Evolutionary conservation across 1,140 invertebrate genomes (phyloP), one percentile per base, ranked within the genome.

Genomic region (Riptortus pedestris): DNA sequence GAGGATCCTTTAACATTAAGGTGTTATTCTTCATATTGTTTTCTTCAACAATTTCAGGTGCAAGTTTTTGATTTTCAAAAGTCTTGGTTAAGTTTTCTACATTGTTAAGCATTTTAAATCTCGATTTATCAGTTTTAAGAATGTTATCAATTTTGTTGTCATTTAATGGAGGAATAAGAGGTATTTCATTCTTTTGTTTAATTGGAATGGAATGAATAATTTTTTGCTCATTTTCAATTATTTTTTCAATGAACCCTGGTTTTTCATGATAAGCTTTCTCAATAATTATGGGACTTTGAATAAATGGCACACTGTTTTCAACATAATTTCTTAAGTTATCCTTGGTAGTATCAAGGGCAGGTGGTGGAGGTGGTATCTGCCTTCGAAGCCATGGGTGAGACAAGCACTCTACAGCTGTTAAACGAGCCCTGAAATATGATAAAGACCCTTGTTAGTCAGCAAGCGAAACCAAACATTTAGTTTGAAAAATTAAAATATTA

Each of bases 281-380:
- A 2, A 55, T 26, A 55, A 55, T 55, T 1, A 55, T 22, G 2
- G 20, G 20, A 11, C 14, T 55, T 55, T 55, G 20, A 1, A 55
- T 9, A 27, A 55, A 2, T n/a, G 57, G 16, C n/a, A 59, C n/a
- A 11, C 14, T 16, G 14, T 22, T 79, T 69, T 90, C 88, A n/a
- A 93, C 89, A 74, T 91, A 91, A 67, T 85, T 76, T 65, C 83
- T 79, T 16, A 93, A 78, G 74, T 92, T 91, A 71, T 90, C 88
- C 77, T 93, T 91, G n/a, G 89, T 61, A 5, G 55, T 63, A 11
- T 66, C 66, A 14, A 63, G 22, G 52, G 20, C 31, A 22, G 72
- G 67, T 18, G 65, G 67, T 55, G 65, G 66, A 73, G 70, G 62
- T 27, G 73, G 69, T 5, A 73, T 74, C 68, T 79, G 77, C 64